phyloP scores from a whole-genome alignment of 2,113 vertebrate genomes.

The Cavia aperea region DNA sequence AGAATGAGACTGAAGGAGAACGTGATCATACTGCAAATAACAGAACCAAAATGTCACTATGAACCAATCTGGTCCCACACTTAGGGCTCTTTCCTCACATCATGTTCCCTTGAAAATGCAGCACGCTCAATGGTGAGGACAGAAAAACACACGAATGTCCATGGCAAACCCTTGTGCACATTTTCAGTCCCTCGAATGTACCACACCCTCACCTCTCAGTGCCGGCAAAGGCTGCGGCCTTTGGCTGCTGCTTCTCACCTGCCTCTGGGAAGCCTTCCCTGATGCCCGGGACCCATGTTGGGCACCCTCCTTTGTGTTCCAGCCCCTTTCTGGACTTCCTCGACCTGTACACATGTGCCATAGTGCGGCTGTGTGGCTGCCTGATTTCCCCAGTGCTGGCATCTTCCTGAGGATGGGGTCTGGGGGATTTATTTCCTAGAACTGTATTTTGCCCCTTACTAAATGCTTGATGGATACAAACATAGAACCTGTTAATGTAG shows the following conservation, averaged over 20 bases:
- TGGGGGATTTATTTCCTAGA: rapidly evolving
- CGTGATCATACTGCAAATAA: not conserved
- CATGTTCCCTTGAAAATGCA: not conserved
- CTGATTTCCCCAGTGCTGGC: not conserved
- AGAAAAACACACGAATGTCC: not conserved
- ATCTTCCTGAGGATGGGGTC: not conserved
- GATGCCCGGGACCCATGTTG: not conserved
- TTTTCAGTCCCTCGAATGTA: not conserved
- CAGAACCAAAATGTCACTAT: conserved; percentile 4
- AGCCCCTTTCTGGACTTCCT: not conserved
- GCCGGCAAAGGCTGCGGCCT: not conserved
- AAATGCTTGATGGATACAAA: not conserved
- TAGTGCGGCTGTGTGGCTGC: not conserved
- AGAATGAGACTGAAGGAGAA: not conserved
- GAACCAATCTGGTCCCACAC: not conserved
- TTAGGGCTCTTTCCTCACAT: not conserved
- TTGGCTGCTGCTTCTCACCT: not conserved
- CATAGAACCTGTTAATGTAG: not conserved
- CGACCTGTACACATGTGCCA: rapidly evolving
- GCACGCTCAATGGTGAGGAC: not conserved
- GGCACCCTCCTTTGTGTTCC: not conserved
- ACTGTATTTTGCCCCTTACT: not conserved
- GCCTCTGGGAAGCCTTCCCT: not conserved
- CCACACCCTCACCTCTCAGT: not conserved
- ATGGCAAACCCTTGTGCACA: not conserved